These are phyloP conservation scores for Sphinx pinastri DNA, from an alignment of 2,888 invertebrate genomes.

Conservation along the genomic window DNA sequence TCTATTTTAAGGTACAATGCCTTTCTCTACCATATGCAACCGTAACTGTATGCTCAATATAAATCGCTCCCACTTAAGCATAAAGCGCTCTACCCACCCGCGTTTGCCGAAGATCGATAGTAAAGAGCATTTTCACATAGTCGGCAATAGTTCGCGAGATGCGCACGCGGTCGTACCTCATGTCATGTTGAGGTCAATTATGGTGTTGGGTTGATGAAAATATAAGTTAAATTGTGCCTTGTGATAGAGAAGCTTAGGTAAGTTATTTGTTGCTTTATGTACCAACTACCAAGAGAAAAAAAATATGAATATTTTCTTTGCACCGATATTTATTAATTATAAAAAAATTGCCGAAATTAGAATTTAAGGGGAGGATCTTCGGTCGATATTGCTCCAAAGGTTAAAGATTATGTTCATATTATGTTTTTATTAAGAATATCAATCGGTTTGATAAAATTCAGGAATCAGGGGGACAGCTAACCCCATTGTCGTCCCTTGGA, in stretches of 20 bases:
- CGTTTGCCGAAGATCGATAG: constrained; percentile 10
- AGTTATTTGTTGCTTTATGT: not conserved
- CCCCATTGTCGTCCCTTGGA: no score
- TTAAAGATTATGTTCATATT: no score
- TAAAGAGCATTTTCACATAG: constrained; percentile 1
- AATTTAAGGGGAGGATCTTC: no score
- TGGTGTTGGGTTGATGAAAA: not conserved
- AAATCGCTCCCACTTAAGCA: constrained; percentile 23
- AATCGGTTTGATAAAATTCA: no score
- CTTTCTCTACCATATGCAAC: no score
- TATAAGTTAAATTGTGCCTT: not conserved
- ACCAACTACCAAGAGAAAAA: no score
- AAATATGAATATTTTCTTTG: not conserved
- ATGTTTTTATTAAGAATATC: no score
- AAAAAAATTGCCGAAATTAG: not conserved
- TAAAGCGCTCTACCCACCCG: not conserved
- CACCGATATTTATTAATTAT: no score
- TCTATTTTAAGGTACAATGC: no score
- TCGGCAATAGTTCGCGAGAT: not conserved
- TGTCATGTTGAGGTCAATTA: not conserved
- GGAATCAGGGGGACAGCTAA: no score
- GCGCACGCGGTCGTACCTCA: constrained; percentile 8
- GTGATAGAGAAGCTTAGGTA: not conserved
- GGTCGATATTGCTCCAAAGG: no score
- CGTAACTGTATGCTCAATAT: no score